Base-by-base conservation (phyloP, 2,888 invertebrate genomes). In the Bellardia pandia region DNA sequence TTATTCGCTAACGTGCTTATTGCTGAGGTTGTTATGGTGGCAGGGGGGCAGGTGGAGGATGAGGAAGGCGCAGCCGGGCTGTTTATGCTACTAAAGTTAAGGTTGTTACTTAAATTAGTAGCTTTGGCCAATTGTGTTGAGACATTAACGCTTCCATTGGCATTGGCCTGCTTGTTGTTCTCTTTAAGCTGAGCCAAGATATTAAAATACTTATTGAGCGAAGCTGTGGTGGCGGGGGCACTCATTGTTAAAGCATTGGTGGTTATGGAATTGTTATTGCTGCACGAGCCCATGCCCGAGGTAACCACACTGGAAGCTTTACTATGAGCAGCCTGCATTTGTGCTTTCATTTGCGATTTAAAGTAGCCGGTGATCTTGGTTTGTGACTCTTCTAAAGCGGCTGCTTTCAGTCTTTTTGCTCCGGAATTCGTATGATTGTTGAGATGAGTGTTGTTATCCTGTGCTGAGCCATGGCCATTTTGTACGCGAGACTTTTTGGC, bases 291-390 rank as follows among this genome's bases (percentile, higher is more conserved):
- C 14, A 48, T 6, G 0, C 71, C 75, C 23, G 89, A 48, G 23
- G 76, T 77, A 64, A 40, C 72, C 7, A 80, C 48, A 68, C 79
- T 60, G n/a, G 74, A 69, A 8, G 48, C 42, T 84, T 89, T 88
- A 74, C 42, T 89, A 72, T 82, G 89, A n/a, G 77, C 85, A 82
- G 94, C 95, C 90, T 94, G 95, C 89, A 95, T 95, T 45, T 96
- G 95, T 94, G 93, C 92, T 88, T 97, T 97, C 94, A 96, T 96
- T 94, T 97, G 97, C 88, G 97, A 96, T 93, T 96, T 97, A 93
- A 97, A 97, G 93, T 96, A 97, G 91, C 97, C 97, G 0, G 92
- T 92, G 92, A 97, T 97, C 93, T 97, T 97, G 72, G 96, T 97
- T 93, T 97, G 97, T 45, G 93, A 93, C 90, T 93, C 93, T 88